Conservation (phyloP, 1,140 invertebrate genomes). For the Bacillus rossius region DNA sequence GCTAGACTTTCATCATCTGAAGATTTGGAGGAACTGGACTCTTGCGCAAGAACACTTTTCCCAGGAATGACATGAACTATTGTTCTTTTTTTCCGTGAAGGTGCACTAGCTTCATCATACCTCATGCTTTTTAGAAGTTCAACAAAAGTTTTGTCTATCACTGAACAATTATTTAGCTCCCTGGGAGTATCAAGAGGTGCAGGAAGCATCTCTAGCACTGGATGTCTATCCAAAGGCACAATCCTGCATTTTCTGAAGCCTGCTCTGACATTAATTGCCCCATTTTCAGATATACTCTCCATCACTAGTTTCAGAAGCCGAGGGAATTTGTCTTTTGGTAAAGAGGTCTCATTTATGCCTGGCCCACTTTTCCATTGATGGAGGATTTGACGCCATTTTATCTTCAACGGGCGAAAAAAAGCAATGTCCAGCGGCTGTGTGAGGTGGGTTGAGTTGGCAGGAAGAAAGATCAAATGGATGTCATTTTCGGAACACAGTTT, state of each 20-base stretch:
- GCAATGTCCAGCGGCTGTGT: conserved; percentile 8
- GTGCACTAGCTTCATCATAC: too few relatives aligned
- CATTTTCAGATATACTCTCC: conserved; percentile 15
- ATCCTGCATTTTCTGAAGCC: conserved; percentile 30
- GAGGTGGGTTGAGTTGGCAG: conserved; percentile 37
- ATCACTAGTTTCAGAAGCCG: conserved; percentile 24
- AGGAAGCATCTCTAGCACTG: too few relatives aligned
- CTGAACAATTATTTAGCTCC: too few relatives aligned
- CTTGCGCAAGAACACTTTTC: too few relatives aligned
- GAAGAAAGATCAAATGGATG: conserved; percentile 35
- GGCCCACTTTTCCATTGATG: conserved; percentile 27
- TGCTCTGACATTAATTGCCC: conserved; percentile 20
- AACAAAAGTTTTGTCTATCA: too few relatives aligned
- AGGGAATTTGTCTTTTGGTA: conserved; percentile 28
- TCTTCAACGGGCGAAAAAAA: conserved; percentile 36
- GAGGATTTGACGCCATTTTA: conserved; percentile 33
- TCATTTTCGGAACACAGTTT: conserved; percentile 29
- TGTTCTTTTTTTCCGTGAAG: too few relatives aligned
- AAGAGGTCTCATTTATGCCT: conserved; percentile 14
- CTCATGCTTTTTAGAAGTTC: too few relatives aligned
- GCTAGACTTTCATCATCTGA: too few relatives aligned
- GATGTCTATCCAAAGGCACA: conserved; percentile 18
- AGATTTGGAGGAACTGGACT: too few relatives aligned
- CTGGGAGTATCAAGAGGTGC: too few relatives aligned
- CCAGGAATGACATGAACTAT: too few relatives aligned